Base-by-base conservation (phyloP, 2,797 vertebrate genomes). In the Acanthis flammea region DNA sequence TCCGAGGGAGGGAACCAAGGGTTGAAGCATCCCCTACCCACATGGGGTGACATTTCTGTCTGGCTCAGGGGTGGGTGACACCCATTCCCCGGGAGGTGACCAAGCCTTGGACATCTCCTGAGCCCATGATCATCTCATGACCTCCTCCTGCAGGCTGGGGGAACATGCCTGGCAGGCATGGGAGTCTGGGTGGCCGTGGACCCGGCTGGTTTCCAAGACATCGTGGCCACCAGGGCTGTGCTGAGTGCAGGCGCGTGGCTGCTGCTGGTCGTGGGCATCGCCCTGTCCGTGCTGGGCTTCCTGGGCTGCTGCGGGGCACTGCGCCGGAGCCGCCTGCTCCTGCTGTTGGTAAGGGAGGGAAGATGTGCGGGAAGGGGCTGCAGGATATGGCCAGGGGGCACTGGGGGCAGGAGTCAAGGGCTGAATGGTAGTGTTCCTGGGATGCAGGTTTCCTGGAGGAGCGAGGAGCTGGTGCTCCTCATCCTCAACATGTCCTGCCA, bases 231-330 rank as follows among this genome's bases (percentile, higher is more conserved):
- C 68, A 94, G 89, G 35, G 14, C 94, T 0, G 82, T 95, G 81
- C 19, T 97, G 83, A 92, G 70, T 0, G 27, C 28, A 0, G 93
- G 81, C 0, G 92, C 94, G 0, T 96, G 92, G 91, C 94, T 97
- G 48, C 85, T 97, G 65, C 94, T 97, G 75, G 79, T 78, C 0
- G 53, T 96, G 88, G 97, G 97, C 54, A 65, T 94, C 0, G 50
- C 93, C 47, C 91, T 97, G 41, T 47, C 91, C 2, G 67, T 97
- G 51, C 92, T 97, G 58, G 97, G 97, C 41, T 97, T 96, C 96
- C 72, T 97, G 76, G 97, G 97, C 33, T 97, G 96, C 92, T 97
- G 90, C 0, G 96, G 97, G 53, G 96, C 95, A 35, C 90, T 97
- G 86, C 72, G 94, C 24, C 77, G 77, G 80, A 96, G 95, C 50